phyloP scores from a whole-genome alignment of 2,113 vertebrate genomes.

The Echinops telfairi region DNA sequence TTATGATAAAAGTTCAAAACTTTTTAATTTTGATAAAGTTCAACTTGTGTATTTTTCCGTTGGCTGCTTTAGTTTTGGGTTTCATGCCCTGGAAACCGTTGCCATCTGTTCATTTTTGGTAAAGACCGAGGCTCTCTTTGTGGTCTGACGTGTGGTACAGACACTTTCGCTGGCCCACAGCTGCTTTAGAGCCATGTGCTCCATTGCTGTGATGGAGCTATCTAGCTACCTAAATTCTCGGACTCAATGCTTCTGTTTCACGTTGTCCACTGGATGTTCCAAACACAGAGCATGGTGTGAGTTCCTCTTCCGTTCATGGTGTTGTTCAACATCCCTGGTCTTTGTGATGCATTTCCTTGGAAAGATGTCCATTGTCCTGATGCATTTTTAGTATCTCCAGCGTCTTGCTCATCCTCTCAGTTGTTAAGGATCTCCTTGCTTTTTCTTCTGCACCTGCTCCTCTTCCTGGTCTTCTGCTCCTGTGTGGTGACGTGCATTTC shows the following conservation, averaged over 20 bases:
- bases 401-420: no score
- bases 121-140: no score
- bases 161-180: background rate
- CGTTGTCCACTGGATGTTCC: background rate
- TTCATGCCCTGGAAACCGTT: background rate
- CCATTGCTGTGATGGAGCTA: background rate
- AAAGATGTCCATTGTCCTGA: background rate
- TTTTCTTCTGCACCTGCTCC: background rate
- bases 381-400: background rate
- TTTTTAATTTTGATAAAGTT: background rate
- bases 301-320: background rate
- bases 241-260: background rate
- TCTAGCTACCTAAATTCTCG: background rate
- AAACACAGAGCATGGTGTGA: background rate
- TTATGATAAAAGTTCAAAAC: background rate
- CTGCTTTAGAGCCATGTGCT: background rate
- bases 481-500: background rate
- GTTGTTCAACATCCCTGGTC: background rate
- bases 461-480: background rate
- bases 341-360: constrained; percentile 30
- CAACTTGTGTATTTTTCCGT: background rate
- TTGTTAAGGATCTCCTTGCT: background rate
- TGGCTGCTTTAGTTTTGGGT: background rate
- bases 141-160: no score
- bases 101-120: background rate